A percentile compares a stretch with the other conserved stretches of the same genome.
phyloP scores from a whole-genome alignment of 2,888 invertebrate species.

The Acrobasis consociella region DNA sequence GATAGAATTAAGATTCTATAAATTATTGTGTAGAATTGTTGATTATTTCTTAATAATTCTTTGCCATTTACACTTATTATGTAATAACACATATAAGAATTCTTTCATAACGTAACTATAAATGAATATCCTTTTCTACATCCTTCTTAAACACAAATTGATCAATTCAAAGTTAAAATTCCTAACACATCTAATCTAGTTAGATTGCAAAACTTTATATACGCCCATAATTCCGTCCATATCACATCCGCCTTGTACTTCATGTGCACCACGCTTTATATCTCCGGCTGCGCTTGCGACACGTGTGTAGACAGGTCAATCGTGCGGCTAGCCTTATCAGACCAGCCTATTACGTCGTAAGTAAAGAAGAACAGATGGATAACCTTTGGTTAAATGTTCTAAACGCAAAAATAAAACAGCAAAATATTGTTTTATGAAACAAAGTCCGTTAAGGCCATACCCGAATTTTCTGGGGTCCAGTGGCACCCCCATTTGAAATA shows the following conservation, averaged over 20 bases:
- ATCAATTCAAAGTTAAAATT: constrained; percentile 7
- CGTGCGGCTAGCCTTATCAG: constrained; percentile 46
- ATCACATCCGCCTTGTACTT: constrained; percentile 17
- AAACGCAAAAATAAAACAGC: background rate
- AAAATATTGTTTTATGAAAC: background rate
- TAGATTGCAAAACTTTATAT: constrained; percentile 12
- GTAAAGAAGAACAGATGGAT: background rate
- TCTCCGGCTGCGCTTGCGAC: constrained; percentile 49
- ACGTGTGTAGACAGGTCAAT: constrained; percentile 61
- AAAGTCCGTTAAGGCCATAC: background rate
- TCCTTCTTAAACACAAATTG: background rate
- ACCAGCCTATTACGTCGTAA: constrained; percentile 1
- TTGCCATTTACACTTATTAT: too few relatives aligned
- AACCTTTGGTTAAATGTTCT: background rate
- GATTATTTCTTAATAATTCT: too few relatives aligned
- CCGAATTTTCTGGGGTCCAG: too few relatives aligned
- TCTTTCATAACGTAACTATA: too few relatives aligned
- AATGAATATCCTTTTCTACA: background rate
- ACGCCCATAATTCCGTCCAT: constrained; percentile 15
- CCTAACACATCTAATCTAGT: background rate
- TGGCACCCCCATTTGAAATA: too few relatives aligned
- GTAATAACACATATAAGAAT: too few relatives aligned
- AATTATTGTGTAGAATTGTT: too few relatives aligned
- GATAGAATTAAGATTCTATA: too few relatives aligned
- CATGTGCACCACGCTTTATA: constrained; percentile 41